Base-by-base conservation (phyloP, 2,888 invertebrate species). In the Pomacea canaliculata region DNA sequence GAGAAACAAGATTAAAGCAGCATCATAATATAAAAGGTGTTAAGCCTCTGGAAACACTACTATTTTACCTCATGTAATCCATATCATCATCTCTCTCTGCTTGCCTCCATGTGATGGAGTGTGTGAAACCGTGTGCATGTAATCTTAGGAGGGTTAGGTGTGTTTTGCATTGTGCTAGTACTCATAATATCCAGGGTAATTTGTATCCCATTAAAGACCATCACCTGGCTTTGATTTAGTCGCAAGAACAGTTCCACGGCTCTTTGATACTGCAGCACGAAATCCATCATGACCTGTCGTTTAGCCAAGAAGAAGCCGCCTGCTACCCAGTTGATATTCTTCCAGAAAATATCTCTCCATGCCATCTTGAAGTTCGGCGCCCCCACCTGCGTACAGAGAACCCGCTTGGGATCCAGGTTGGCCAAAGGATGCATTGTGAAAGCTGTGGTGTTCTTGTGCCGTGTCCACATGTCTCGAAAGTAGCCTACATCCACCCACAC, bases 401-500 rank as follows among this genome's bases (percentile, higher is more conserved):
- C 68, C 48, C 60, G 37, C n/a, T 2, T 46, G 46, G 73, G 23
- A 66, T 73, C 60, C n/a, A 68, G 68, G 7, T 67, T 48, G 7
- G 59, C 16, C 12, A 68, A 60, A 10, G 73, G 68, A 2, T 16
- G 48, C 68, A 73, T 60, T 37, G 19, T 16, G 23, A 60, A 68
- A 16, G 7, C 13, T 23, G 27, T 19, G 19, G 13, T 19, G 46
- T 19, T 12, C 37, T 13, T 56, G 37, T 4, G 2, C 37, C 27
- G 46, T 48, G 23, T 23, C 2, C 23, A 23, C 9, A 68, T 59
- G 37, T 68, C 59, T 56, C 73, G 27, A n/a, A 73, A 46, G n/a
- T 73, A 73, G 13, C 73, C 73, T 7, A 68, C 48, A 60, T 73
- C 73, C 73, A 73, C 68, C 73, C 73, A 73, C 19, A 66, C 73